Percentiles rank a stretch among this genome's conserved stretches.
Conservation (phyloP, 2,113 vertebrate species). For the Sinocyclocheilus rhinocerous region DNA sequence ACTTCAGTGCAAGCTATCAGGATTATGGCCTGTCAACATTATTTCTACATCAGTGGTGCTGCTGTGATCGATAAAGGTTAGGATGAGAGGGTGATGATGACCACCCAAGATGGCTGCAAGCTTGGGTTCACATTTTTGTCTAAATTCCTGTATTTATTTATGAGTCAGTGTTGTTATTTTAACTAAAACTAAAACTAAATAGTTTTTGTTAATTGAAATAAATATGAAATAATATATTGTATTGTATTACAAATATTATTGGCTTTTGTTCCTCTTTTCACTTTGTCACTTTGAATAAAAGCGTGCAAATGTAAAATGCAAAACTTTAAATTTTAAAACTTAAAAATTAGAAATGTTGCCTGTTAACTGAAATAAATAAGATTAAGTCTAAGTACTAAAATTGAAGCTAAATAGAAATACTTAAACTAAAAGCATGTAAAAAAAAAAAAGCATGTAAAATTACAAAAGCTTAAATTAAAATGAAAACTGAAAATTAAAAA, state of each 20-base stretch:
- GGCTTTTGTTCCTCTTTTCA: no score
- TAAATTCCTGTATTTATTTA: neutral
- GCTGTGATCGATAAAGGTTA: neutral
- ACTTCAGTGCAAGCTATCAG: constrained; percentile 29
- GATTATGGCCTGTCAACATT: constrained; percentile 36
- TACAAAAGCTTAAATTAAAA: neutral
- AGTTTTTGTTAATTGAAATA: no score
- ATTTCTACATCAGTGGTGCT: constrained; percentile 27
- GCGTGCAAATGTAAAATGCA: neutral
- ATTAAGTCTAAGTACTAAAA: neutral
- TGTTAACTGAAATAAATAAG: neutral
- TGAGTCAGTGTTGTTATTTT: neutral
- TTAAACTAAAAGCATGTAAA: neutral
- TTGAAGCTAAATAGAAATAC: neutral
- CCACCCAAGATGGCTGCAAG: neutral
- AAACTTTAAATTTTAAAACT: no score
- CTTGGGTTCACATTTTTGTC: neutral
- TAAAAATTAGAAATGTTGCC: no score
- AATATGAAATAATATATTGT: neutral
- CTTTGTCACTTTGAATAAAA: no score
- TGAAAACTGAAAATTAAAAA: no score
- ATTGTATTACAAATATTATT: no score
- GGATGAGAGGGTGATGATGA: constrained; percentile 20
- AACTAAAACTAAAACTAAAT: neutral
- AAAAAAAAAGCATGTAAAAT: neutral